These are phyloP conservation scores for Cheilosia variabilis DNA, from an alignment of 2,888 invertebrate genomes.

Conservation along the genomic window DNA sequence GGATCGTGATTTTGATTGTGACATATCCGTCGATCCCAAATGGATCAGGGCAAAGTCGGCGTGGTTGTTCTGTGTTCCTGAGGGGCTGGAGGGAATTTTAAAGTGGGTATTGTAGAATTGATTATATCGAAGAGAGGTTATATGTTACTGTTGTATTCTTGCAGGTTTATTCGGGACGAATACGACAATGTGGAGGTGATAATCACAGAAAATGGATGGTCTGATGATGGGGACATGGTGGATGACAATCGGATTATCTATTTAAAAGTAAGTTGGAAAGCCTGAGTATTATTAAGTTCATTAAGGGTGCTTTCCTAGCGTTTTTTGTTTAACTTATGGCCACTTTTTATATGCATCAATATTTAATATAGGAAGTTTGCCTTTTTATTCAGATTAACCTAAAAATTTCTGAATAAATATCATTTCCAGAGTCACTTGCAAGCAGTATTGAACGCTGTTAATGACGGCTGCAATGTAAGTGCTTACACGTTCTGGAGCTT, in stretches of 20 bases:
- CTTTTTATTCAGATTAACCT: too few relatives aligned
- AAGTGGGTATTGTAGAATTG: slow-evolving; percentile 10
- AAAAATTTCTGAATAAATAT: neutral
- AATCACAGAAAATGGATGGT: slow-evolving; percentile 87
- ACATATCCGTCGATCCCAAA: slow-evolving; percentile 75
- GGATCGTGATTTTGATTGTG: slow-evolving; percentile 84
- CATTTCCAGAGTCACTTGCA: slow-evolving; percentile 81
- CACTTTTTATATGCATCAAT: too few relatives aligned
- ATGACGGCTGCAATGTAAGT: slow-evolving; percentile 79
- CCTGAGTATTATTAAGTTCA: too few relatives aligned
- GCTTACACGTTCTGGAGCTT: slow-evolving; percentile 80
- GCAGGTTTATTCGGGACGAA: slow-evolving; percentile 85
- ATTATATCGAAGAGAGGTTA: neutral
- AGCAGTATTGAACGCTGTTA: slow-evolving; percentile 78
- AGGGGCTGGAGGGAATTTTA: slow-evolving; percentile 26
- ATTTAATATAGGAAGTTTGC: too few relatives aligned
- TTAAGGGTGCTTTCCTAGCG: too few relatives aligned
- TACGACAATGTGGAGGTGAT: slow-evolving; percentile 85
- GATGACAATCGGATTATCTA: slow-evolving; percentile 81
- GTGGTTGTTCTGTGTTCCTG: slow-evolving; percentile 80
- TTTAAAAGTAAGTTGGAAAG: slow-evolving; percentile 75
- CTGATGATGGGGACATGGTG: slow-evolving; percentile 83
- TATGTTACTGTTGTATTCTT: slow-evolving; percentile 53
- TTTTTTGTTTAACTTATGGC: too few relatives aligned
- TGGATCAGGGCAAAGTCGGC: slow-evolving; percentile 79